These are phyloP conservation scores for Diarsia dahlii DNA, from an alignment of 2,888 invertebrate species.

Conservation along the genomic window DNA sequence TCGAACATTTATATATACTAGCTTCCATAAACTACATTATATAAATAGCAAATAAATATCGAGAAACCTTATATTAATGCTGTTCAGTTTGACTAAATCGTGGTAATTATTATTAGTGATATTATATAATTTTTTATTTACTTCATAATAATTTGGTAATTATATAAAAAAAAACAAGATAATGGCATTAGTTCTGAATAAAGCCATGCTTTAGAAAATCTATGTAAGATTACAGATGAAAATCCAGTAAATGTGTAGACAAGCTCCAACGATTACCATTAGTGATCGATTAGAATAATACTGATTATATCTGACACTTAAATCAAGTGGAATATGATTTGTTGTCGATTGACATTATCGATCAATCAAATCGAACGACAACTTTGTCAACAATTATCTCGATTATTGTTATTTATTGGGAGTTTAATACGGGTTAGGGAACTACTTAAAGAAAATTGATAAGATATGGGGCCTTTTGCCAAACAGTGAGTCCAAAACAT, in stretches of 20 bases:
- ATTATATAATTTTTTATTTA: too few species aligned
- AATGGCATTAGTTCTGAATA: background rate
- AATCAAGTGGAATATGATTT: constrained; percentile 26
- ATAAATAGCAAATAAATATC: too few species aligned
- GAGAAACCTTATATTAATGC: too few species aligned
- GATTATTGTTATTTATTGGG: constrained; percentile 18
- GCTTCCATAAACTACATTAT: too few species aligned
- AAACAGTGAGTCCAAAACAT: too few species aligned
- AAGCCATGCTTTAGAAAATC: background rate
- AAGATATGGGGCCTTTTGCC: background rate
- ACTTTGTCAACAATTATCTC: constrained; percentile 2
- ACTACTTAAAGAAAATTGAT: background rate
- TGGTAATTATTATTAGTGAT: too few species aligned
- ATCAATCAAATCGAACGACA: constrained; percentile 20
- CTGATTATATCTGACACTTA: constrained; percentile 36
- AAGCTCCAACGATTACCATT: constrained; percentile 4
- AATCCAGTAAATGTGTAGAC: constrained; percentile 13
- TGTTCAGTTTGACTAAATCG: too few species aligned
- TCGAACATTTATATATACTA: too few species aligned
- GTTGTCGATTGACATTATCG: constrained; percentile 30
- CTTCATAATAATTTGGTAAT: too few species aligned
- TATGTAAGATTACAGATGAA: background rate
- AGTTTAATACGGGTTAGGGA: background rate
- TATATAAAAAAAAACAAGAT: background rate
- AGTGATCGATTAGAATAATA: constrained; percentile 33